Evolutionary conservation across 1,140 invertebrate genomes (phyloP).

Genomic region (Aphaenogaster rudis): DNA sequence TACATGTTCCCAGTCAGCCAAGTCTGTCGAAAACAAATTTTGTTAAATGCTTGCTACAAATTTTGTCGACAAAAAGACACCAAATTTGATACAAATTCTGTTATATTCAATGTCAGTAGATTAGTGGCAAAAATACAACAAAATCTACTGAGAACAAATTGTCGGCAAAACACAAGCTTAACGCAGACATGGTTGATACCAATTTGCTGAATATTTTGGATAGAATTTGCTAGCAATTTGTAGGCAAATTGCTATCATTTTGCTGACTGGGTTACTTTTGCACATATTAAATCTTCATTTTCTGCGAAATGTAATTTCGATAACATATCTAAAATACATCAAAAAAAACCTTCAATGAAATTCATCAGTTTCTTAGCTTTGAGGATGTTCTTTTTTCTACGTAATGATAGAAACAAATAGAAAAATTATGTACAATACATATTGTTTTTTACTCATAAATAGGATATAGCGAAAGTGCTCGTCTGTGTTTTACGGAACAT

Average conservation of each 20-base stretch:
- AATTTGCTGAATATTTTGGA: too few species aligned
- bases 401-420: background rate
- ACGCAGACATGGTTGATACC: too few species aligned
- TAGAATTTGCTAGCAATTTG: too few species aligned
- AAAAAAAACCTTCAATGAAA: background rate
- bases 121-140: too few species aligned
- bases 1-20: background rate
- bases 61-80: too few species aligned
- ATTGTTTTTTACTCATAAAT: conserved; percentile 64
- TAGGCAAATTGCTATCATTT: too few species aligned
- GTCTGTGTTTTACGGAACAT: conserved; percentile 53
- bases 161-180: too few species aligned
- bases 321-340: background rate
- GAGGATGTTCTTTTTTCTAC: background rate
- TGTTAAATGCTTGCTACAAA: too few species aligned
- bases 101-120: too few species aligned
- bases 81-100: too few species aligned
- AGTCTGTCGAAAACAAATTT: too few species aligned
- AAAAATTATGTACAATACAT: conserved; percentile 45
- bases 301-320: background rate
- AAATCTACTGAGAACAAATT: too few species aligned
- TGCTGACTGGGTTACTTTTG: background rate
- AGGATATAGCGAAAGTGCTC: conserved; percentile 50
- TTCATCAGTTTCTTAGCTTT: background rate
- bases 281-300: conserved; percentile 19